These are phyloP conservation scores for Harpagifer antarcticus DNA, from an alignment of 2,797 vertebrate species.

Conservation along the genomic window DNA sequence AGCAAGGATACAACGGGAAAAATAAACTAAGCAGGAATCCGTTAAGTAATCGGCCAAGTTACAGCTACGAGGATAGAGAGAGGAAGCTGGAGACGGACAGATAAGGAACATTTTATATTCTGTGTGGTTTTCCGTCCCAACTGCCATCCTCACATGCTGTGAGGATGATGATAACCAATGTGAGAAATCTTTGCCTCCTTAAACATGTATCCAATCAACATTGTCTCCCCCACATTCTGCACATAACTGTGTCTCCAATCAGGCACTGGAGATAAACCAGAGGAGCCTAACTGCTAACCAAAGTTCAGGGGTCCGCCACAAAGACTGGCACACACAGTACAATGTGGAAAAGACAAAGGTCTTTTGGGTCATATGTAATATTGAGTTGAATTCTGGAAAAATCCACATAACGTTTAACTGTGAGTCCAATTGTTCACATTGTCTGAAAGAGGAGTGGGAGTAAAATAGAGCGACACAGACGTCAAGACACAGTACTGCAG, in stretches of 20 bases:
- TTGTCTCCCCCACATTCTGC: constrained; percentile 37
- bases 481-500: constrained; percentile 26
- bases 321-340: not conserved
- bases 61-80: constrained; percentile 9
- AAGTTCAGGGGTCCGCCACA: constrained; percentile 27
- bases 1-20: constrained; percentile 8
- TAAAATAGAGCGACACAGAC: constrained; percentile 8
- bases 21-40: constrained; percentile 11
- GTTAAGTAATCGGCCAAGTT: constrained; percentile 13
- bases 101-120: constrained; percentile 48
- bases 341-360: not conserved
- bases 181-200: constrained; percentile 36
- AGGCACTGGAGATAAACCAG: constrained; percentile 12
- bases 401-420: constrained; percentile 53
- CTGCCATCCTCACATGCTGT: constrained; percentile 34
- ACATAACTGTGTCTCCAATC: constrained; percentile 26
- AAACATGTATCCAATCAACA: constrained; percentile 32
- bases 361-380: constrained; percentile 12
- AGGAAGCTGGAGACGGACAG: constrained; percentile 62
- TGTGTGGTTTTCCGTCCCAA: constrained; percentile 43
- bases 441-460: not conserved
- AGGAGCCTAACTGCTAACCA: not conserved
- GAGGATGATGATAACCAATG: constrained; percentile 30
- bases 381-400: constrained; percentile 32
- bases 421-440: constrained; percentile 2